phyloP scores from a whole-genome alignment of 2,888 invertebrate species.

The Ectemnius cavifrons region DNA sequence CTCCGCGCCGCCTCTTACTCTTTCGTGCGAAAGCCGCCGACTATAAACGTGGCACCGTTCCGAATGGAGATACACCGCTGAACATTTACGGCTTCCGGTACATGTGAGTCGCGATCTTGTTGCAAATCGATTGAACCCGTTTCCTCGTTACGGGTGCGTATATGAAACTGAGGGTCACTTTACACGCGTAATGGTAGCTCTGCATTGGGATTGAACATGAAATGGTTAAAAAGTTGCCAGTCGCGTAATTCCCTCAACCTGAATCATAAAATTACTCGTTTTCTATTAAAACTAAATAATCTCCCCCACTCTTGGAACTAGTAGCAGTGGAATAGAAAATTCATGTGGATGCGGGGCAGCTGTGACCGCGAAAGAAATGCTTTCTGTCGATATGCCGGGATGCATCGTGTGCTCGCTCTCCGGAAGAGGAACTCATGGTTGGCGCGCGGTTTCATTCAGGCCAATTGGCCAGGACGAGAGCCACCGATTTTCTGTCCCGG shows the following conservation, averaged over 20 bases:
- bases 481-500: constrained; percentile 17
- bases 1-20: no score
- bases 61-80: constrained; percentile 26
- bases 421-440: constrained; percentile 44
- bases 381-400: constrained; percentile 48
- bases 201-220: no score
- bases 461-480: constrained; percentile 16
- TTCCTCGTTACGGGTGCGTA: constrained; percentile 20
- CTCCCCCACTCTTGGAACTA: no score
- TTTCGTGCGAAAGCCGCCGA: background rate
- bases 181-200: no score
- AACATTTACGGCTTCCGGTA: constrained; percentile 38
- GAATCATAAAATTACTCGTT: no score
- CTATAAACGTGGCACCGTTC: constrained; percentile 10
- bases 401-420: constrained; percentile 42
- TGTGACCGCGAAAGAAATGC: constrained; percentile 39
- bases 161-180: background rate
- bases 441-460: constrained; percentile 9
- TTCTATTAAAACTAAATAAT: no score
- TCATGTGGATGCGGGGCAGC: no score
- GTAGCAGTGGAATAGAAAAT: no score
- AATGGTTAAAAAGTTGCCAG: no score
- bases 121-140: constrained; percentile 26
- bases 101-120: constrained; percentile 12
- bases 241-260: no score